phyloP scores from a whole-genome alignment of 2,797 vertebrate genomes.

The Pangasius mekongensis region DNA sequence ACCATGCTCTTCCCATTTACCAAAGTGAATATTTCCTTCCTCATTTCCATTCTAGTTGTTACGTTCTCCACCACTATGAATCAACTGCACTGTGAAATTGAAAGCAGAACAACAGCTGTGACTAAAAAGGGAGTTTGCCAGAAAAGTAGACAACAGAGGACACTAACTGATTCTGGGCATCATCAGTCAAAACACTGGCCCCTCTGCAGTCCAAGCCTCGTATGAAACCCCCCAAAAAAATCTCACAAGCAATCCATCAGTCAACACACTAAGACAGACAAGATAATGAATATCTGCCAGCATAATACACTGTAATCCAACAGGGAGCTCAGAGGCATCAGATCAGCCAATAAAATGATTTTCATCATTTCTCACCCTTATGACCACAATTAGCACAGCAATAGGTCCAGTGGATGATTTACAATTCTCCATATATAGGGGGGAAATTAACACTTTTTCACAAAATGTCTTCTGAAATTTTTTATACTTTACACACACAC shows the following conservation, averaged over 20 bases:
- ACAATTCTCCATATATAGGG: no score
- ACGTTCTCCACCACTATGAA: constrained; percentile 31
- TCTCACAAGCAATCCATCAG: constrained; percentile 27
- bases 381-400: constrained; percentile 35
- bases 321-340: constrained; percentile 23
- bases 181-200: constrained; percentile 43
- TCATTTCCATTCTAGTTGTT: constrained; percentile 44
- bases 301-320: constrained; percentile 46
- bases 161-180: constrained; percentile 31
- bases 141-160: constrained; percentile 35
- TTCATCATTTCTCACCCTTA: constrained; percentile 39
- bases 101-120: constrained; percentile 43
- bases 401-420: constrained; percentile 15
- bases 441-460: no score
- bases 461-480: no score
- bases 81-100: constrained; percentile 42
- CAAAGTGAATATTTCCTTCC: constrained; percentile 53
- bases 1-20: constrained; percentile 49
- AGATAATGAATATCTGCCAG: constrained; percentile 48
- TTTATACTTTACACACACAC: not conserved
- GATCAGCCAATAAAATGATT: constrained; percentile 27
- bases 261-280: constrained; percentile 47
- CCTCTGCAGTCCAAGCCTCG: constrained; percentile 39
- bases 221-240: constrained; percentile 33
- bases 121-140: constrained; percentile 35